phyloP scores from a whole-genome alignment of 92 coral and sea anemone species.

The Parazoanthus atlanticus region DNA sequence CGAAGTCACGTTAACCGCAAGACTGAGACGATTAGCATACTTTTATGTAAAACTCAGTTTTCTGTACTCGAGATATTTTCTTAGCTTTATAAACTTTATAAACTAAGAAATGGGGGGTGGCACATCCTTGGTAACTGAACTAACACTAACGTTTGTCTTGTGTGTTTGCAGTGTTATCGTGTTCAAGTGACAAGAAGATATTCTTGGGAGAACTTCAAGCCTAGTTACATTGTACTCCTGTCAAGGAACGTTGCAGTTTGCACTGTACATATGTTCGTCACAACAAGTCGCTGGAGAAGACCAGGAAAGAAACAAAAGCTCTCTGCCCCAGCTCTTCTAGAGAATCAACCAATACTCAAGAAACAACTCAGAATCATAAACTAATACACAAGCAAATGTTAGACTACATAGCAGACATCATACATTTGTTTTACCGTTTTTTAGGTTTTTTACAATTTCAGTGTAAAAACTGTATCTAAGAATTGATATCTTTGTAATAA shows the following conservation, averaged over 20 bases:
- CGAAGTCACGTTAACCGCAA: too few species aligned
- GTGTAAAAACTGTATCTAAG: neutral
- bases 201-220: constrained; percentile 93
- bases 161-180: constrained; percentile 77
- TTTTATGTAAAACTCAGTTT: neutral
- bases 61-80: too few species aligned
- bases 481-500: neutral
- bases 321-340: neutral
- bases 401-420: neutral
- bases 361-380: neutral
- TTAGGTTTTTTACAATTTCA: too few species aligned
- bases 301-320: neutral
- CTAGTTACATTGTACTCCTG: constrained; percentile 10
- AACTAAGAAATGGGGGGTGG: neutral
- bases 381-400: neutral
- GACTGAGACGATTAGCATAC: too few species aligned
- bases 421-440: too few species aligned
- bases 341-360: neutral
- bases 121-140: neutral
- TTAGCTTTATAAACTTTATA: neutral
- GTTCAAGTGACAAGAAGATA: constrained; percentile 95
- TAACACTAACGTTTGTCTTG: neutral
- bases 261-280: neutral
- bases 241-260: neutral
- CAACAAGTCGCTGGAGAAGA: neutral